Base-by-base conservation (phyloP, 2,797 vertebrate species). In the Gadopsis marmoratus region DNA sequence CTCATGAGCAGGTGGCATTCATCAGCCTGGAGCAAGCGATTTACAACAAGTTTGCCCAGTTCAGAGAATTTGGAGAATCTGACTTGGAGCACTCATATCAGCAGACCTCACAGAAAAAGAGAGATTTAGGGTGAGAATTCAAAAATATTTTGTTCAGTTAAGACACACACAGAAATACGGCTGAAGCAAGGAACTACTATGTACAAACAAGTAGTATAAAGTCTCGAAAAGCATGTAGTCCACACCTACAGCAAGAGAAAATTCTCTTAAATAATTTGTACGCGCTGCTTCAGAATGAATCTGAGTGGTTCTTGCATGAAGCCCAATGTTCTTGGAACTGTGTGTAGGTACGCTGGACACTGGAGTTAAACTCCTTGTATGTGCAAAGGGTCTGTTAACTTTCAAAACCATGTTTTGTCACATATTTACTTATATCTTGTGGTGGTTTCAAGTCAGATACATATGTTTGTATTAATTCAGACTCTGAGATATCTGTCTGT, bases 351-450 rank as follows among this genome's bases (percentile, higher is more conserved):
- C 4, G 12, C 0, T 62, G 37, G 17, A 47, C 9, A 48, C 14
- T 8, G 17, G 59, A 26, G 21, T 48, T 5, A 59, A 26, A 23
- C 19, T 45, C 6, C 21, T 29, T 39, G 0, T 21, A 29, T n/a
- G 31, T 7, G 5, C 37, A 47, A 47, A 47, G 45, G 21, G 17
- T 47, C 17, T 37, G 7, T 55, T 4, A 2, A 2, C 16, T 8
- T 29, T 55, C 53, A 31, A 13, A 62, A 29, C 10, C 41, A 23
- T 7, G 5, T 7, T 47, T 63, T 31, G 19, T 48, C 11, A 53
- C 29, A 55, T 37, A 66, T 78, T 45, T 64, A 55, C 29, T 13
- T 48, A 8, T 74, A 19, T 65, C 26, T 59, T 54, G 17, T 7
- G 14, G 10, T 43, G 54, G 3, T 58, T 56, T 62, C 7, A 19